Conservation (phyloP, 2,888 invertebrate species). For the Watsonalla cultraria region DNA sequence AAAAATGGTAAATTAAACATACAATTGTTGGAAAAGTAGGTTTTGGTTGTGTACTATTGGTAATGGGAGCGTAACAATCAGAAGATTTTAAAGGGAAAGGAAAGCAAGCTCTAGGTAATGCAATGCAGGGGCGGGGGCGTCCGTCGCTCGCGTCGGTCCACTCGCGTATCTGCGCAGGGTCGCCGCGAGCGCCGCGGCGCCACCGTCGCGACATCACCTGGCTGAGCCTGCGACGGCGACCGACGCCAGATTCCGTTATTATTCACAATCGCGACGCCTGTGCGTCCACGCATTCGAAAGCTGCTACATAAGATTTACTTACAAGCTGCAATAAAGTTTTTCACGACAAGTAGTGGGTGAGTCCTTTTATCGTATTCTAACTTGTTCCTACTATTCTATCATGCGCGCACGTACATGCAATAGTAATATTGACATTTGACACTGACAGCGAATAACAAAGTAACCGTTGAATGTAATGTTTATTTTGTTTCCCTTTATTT, state of each 20-base stretch:
- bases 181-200: slow-evolving; percentile 67
- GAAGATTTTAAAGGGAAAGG: not conserved
- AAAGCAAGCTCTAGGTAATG: slow-evolving; percentile 2
- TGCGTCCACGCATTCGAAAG: slow-evolving; percentile 16
- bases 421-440: slow-evolving; percentile 27
- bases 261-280: slow-evolving; percentile 35
- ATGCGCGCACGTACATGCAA: not conserved
- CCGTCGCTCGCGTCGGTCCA: slow-evolving; percentile 21
- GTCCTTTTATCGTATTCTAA: slow-evolving; percentile 10
- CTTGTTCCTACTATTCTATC: not conserved
- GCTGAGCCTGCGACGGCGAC: slow-evolving; percentile 35
- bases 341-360: slow-evolving; percentile 4
- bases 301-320: slow-evolving; percentile 11
- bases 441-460: slow-evolving; percentile 35
- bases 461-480: slow-evolving; percentile 23
- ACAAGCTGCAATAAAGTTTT: not conserved
- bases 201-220: slow-evolving; percentile 45
- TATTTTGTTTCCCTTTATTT: slow-evolving; percentile 42
- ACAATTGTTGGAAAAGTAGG: too few species aligned
- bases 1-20: too few species aligned
- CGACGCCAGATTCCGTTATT: slow-evolving; percentile 30
- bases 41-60: too few species aligned
- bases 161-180: slow-evolving; percentile 33
- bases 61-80: too few species aligned
- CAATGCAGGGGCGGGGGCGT: slow-evolving; percentile 28